These are phyloP conservation scores for Albula glossodonta DNA, from an alignment of 2,113 vertebrate genomes.

Conservation along the genomic window DNA sequence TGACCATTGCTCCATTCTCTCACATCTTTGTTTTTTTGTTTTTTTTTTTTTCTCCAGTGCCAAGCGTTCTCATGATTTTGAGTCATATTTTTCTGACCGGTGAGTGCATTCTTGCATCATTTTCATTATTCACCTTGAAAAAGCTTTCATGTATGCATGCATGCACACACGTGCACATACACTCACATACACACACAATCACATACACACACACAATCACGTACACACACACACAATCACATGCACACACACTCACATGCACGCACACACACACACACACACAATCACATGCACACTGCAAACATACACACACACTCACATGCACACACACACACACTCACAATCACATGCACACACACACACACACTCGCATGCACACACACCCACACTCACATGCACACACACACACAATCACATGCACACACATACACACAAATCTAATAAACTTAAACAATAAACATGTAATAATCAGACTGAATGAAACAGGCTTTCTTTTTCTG, in stretches of 20 bases:
- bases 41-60: slow-evolving; percentile 61
- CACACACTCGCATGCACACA: neutral
- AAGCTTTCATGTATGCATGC: slow-evolving; percentile 11
- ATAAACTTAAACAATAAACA: no score
- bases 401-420: neutral
- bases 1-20: neutral
- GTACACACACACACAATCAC: no score
- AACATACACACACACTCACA: no score
- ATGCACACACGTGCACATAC: neutral
- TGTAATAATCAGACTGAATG: no score
- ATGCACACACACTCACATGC: no score
- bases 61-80: slow-evolving; percentile 78
- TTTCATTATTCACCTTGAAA: neutral
- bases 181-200: neutral
- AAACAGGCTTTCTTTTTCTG: no score
- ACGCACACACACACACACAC: no score
- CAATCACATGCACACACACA: slow-evolving; percentile 5
- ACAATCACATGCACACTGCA: no score
- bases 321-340: neutral
- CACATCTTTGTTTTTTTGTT: neutral
- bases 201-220: neutral
- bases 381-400: neutral
- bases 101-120: slow-evolving; percentile 50
- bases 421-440: neutral
- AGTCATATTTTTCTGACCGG: slow-evolving; percentile 83